Conservation (phyloP, 2,888 invertebrate species). For the Julus scanicus region DNA sequence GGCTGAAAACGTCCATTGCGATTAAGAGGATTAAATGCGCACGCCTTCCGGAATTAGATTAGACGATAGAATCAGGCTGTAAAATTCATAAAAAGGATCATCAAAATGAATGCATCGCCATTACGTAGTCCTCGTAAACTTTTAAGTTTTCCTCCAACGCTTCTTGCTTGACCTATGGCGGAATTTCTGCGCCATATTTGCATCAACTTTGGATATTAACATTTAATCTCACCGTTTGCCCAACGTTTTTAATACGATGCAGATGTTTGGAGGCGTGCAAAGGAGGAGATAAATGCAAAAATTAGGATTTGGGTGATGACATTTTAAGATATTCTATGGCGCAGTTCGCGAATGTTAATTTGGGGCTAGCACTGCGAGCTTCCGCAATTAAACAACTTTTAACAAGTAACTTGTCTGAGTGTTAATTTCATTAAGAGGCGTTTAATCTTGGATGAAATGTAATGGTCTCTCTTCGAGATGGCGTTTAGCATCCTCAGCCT, state of each 20-base stretch:
- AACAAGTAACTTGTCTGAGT: not conserved
- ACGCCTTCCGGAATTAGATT: slow-evolving; percentile 6
- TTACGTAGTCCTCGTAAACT: not conserved
- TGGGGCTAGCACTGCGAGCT: not conserved
- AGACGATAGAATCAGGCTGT: not conserved
- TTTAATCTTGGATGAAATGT: slow-evolving; percentile 30
- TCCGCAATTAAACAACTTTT: not conserved
- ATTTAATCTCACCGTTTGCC: not conserved
- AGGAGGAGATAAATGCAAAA: not conserved
- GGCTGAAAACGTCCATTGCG: slow-evolving; percentile 7
- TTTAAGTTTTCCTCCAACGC: not conserved
- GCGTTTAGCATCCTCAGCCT: not conserved
- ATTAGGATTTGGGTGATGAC: not conserved
- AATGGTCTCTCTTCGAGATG: not conserved
- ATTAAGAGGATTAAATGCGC: slow-evolving; percentile 25
- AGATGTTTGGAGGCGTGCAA: not conserved
- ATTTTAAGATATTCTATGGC: not conserved
- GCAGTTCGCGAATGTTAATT: not conserved
- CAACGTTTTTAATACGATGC: not conserved
- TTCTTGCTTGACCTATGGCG: not conserved
- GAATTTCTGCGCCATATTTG: not conserved
- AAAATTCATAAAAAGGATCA: slow-evolving; percentile 36
- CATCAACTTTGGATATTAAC: not conserved
- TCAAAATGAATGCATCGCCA: not conserved
- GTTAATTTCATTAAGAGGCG: slow-evolving; percentile 36